These are phyloP conservation scores for Pseudomugil tenellus DNA, from an alignment of 2,797 vertebrate species.

Conservation along the genomic window DNA sequence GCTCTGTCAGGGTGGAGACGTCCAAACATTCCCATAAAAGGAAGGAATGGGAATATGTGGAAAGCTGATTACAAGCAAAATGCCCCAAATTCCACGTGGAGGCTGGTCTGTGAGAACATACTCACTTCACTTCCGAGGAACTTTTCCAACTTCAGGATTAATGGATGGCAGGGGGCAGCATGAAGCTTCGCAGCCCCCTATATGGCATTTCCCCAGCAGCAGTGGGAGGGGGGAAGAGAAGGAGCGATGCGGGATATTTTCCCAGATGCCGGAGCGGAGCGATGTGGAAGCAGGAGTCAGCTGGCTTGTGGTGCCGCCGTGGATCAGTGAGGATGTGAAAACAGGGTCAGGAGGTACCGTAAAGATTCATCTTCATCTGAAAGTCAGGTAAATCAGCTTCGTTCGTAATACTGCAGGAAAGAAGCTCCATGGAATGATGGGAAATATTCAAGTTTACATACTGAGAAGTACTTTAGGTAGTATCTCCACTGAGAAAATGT, in stretches of 20 bases:
- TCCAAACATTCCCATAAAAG: constrained; percentile 45
- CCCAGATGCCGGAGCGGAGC: constrained; percentile 51
- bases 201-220: constrained; percentile 73
- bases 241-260: constrained; percentile 78
- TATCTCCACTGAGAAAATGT: neutral
- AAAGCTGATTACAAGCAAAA: constrained; percentile 21
- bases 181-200: constrained; percentile 72
- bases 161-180: constrained; percentile 31
- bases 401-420: neutral
- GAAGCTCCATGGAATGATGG: neutral
- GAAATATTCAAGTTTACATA: neutral
- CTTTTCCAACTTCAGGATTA: constrained; percentile 22
- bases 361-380: constrained; percentile 48
- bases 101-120: constrained; percentile 35
- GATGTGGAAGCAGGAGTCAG: constrained; percentile 59
- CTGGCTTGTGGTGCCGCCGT: constrained; percentile 36
- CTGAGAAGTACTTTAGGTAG: neutral
- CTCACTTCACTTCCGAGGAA: constrained; percentile 18
- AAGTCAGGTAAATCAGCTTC: constrained; percentile 58
- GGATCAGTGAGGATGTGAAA: constrained; percentile 65
- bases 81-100: constrained; percentile 42
- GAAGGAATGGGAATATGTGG: neutral
- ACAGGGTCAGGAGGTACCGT: constrained; percentile 48
- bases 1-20: constrained; percentile 13
- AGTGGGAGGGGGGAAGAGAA: constrained; percentile 56